Evolutionary conservation across 2,113 vertebrate species (phyloP), one percentile per base, ranked within the genome.

Genomic region (Procapra przewalskii): DNA sequence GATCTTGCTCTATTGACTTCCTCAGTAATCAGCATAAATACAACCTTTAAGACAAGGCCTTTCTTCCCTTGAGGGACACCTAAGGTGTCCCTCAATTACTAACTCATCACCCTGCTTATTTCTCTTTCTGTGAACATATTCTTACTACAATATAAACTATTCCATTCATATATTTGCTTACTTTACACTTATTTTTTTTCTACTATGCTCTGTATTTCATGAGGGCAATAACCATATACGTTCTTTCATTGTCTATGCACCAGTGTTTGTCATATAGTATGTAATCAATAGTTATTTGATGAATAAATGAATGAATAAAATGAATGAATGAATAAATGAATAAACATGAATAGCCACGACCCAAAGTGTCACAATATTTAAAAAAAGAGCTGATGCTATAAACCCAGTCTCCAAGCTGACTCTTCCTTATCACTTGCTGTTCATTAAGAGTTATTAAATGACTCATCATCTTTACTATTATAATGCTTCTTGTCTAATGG

Each of bases 391-490:
- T 82, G 31, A 52, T 91, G 33, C 45, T 82, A 40, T 71, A 89
- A 87, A 54, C 19, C 3, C 9, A 92, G 17, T 17, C 14, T 81
- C 8, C 33, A 92, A 75, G 29, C 67, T 67, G 67, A 87, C 50
- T 23, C 88, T 96, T 98, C 31, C 29, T 97, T 98, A 96, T 48
- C 57, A 88, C 85, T 98, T 96, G n/a, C 82, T 95, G 59, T 97
- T 97, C 84, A 91, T 96, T 92, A 94, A 54, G 83, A 98, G 95
- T 97, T 97, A 98, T 94, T 82, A 90, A 98, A 92, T 88, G 43
- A 64, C 48, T 95, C 77, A 82, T 98, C 96, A 97, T 86, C 96
- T 95, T 97, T 95, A 97, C 94, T 82, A 79, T 48, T 96, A 97
- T 84, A 96, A 71, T 0, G 9, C 17, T 36, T 98, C 86, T 50